Percentiles rank a stretch among this genome's conserved stretches.
phyloP scores from a whole-genome alignment of 92 coral and sea anemone genomes.

The Isaurus tuberculatus region DNA sequence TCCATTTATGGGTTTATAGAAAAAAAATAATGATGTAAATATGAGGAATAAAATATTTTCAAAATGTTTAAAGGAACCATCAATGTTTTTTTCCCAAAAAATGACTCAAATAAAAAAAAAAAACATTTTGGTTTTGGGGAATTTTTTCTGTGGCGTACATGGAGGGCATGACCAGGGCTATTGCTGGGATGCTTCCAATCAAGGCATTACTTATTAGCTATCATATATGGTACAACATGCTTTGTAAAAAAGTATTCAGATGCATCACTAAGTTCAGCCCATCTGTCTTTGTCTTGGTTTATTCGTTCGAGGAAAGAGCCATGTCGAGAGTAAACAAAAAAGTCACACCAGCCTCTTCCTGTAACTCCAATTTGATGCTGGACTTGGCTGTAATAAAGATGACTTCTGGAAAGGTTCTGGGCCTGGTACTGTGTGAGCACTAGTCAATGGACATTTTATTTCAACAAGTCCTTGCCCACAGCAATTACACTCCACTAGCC shows the following conservation, averaged over 20 bases:
- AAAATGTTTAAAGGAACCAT: too few relatives aligned
- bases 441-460: not conserved
- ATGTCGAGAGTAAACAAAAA: constrained; percentile 55
- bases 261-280: constrained; percentile 34
- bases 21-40: too few relatives aligned
- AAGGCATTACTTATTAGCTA: not conserved
- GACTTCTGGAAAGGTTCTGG: constrained; percentile 3
- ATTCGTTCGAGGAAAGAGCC: constrained; percentile 58
- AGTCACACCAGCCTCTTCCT: constrained; percentile 59
- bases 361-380: constrained; percentile 58
- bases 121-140: not conserved
- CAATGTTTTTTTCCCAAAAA: too few relatives aligned
- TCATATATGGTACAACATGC: constrained; percentile 36
- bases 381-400: constrained; percentile 60
- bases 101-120: too few relatives aligned
- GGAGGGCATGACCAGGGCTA: not conserved
- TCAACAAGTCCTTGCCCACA: not conserved
- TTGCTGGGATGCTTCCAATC: not conserved
- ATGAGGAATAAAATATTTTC: too few relatives aligned
- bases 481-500: not conserved
- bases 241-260: constrained; percentile 56
- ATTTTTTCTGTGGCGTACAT: not conserved
- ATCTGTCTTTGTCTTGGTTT: constrained; percentile 49
- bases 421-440: not conserved
- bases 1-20: too few relatives aligned